Evolutionary conservation across 2,797 vertebrate genomes (phyloP).

Genomic region (Acanthornis magna): DNA sequence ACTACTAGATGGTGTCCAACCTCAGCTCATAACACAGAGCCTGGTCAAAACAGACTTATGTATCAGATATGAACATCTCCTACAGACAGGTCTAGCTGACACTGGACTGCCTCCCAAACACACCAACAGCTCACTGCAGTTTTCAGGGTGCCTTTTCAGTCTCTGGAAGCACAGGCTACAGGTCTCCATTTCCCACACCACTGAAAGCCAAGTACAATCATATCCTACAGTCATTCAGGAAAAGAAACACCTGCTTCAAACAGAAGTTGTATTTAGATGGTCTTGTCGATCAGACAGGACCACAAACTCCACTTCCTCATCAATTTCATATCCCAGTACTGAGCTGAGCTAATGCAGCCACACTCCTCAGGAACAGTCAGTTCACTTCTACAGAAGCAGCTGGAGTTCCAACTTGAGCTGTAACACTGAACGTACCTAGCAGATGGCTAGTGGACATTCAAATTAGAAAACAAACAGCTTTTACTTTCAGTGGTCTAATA

Average conservation of each 20-base stretch:
- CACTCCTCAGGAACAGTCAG: not conserved
- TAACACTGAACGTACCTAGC: rapidly evolving
- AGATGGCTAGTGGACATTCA: not conserved
- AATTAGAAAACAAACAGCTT: not conserved
- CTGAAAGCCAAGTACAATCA: not conserved
- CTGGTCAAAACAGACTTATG: not conserved
- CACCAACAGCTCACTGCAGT: not conserved
- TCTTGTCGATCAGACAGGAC: not conserved
- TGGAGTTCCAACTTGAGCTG: not conserved
- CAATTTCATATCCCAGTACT: not conserved
- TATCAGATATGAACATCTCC: not conserved
- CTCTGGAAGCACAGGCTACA: not conserved
- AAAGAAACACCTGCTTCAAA: not conserved
- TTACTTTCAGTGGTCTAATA: not conserved
- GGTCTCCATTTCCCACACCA: not conserved
- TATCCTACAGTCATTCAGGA: not conserved
- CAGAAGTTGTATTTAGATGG: not conserved
- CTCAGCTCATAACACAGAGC: not conserved
- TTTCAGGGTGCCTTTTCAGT: not conserved
- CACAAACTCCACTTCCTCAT: not conserved
- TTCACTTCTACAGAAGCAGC: not conserved
- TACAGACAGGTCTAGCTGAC: not conserved
- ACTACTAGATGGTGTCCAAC: not conserved
- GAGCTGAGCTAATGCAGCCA: not conserved
- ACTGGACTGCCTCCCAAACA: not conserved